Evolutionary conservation across 2,113 vertebrate genomes (phyloP), one percentile per base, ranked within the genome.

Genomic region (Phaethornis superciliosus): DNA sequence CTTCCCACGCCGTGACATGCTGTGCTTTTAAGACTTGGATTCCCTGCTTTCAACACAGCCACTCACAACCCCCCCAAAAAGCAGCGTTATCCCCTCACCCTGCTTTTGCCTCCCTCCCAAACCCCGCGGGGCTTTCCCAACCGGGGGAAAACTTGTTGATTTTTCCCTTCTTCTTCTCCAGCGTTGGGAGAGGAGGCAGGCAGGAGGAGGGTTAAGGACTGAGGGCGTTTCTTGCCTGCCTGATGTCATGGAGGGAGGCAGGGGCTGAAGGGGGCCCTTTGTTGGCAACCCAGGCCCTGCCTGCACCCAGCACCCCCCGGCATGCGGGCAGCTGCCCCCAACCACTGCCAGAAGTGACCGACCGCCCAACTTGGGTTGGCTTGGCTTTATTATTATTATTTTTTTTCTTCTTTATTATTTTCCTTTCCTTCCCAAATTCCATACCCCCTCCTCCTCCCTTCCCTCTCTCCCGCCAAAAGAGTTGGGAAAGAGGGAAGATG

Each of bases 231-330:
- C 97, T 95, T 84, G 65, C 55, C 94, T 93, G 77, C 97, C 98
- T 98, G 99, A 99, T 99, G 98, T 99, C 99, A 98, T 92, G 96
- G 98, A 98, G 98, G 97, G 97, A 97, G 98, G 97, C 98, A 93
- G 96, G 94, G 97, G 97, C 97, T 98, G 98, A 98, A 98, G 98
- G 98, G 98, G 98, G 98, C 98, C 98, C 99, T 99, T 99, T 99
- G 99, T 99, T 99, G 99, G 98, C 98, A 92, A 97, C 95, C 44
- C 74, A 98, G 97, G 96, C 96, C 51, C 95, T 94, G 97, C 97
- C 94, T 78, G 97, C 97, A 91, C 97, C 82, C 96, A 90, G 80
- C 75, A n/a, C 93, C 96, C 92, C 59, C 87, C 95, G 77, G 94
- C 95, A 28, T 55, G 83, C 65, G 67, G 92, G 79, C 72, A 64